Base-by-base conservation (phyloP, 1,140 invertebrate species). In the Steinernema khuongi region DNA sequence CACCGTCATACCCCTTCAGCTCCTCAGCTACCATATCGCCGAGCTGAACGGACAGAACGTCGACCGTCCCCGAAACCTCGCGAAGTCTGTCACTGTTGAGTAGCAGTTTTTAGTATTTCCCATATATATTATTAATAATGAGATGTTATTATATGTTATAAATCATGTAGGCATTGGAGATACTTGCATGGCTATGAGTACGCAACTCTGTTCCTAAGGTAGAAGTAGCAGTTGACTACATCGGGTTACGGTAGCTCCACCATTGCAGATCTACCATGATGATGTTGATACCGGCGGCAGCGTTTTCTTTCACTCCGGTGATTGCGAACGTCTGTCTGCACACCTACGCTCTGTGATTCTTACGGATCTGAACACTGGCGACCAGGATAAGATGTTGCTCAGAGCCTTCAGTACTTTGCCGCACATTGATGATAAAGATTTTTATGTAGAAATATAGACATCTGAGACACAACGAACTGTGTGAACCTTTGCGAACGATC, bases 11-110 rank as follows among this genome's bases (percentile, higher is more conserved):
- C 94, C 95, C 2, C 91, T 97, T 90, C 95, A 97, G 87, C 87
- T 98, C 36, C 88, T 98, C 1, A 94, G 94, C 31, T 96, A 95
- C 86, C 94, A 98, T 82, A 94, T 97, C 83, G 96, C 96, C 67
- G 93, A 96, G 18, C 88, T 95, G n/a, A 90, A 91, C 74, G 93
- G 92, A n/a, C 96, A 93, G 86, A 96, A 98, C 87, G 94, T 97
- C 50, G 50, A 60, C 26, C 50, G 50, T 60, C 50, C 50, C 50
- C 50, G 50, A 7, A 60, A 60, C 50, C 22, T 60, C 14, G 50
- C 50, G 14, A 60, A 60, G 50, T 60, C 50, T 2, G 50, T 60
- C 50, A 60, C 50, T 4, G 50, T 60, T 22, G 50, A 60, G 26
- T 60, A 60, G 19, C 14, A n/a, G 7, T 41, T n/a, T 41, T n/a